Conservation (phyloP, 1,140 invertebrate species). For the Nasonia longicornis region DNA sequence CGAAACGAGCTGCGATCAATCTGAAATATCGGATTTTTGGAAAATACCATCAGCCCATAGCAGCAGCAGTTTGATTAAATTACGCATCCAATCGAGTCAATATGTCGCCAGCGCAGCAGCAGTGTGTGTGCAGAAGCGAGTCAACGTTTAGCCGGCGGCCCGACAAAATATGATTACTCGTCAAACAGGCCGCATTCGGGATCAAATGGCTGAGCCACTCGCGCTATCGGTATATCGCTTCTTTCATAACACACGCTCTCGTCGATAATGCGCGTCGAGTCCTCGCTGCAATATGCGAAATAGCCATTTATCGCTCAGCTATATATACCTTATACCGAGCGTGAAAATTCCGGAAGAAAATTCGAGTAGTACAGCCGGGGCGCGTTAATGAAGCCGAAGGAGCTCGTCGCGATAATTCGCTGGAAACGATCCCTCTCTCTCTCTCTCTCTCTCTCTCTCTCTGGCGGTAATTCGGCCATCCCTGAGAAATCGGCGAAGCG, state of each 20-base stretch:
- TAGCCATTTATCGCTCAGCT: background rate
- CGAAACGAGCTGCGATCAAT: too few species aligned
- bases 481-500: constrained; percentile 53
- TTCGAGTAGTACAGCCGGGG: background rate
- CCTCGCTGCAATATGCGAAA: background rate
- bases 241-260: too few species aligned
- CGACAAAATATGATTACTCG: constrained; percentile 33
- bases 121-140: constrained; percentile 31
- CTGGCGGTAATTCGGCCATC: constrained; percentile 20
- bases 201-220: background rate
- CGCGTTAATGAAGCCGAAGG: constrained; percentile 20
- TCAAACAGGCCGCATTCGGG: background rate
- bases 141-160: background rate
- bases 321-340: background rate
- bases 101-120: background rate
- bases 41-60: background rate
- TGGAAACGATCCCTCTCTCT: background rate
- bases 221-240: background rate
- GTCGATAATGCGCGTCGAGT: too few species aligned
- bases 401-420: constrained; percentile 18
- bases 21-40: constrained; percentile 8
- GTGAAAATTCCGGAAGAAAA: background rate
- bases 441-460: too few species aligned
- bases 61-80: constrained; percentile 10
- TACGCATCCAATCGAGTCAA: constrained; percentile 10